A percentile compares a stretch with the other conserved stretches of the same genome.
Evolutionary conservation across 1,140 invertebrate species (phyloP).

Genomic region (Drosophila lini): DNA sequence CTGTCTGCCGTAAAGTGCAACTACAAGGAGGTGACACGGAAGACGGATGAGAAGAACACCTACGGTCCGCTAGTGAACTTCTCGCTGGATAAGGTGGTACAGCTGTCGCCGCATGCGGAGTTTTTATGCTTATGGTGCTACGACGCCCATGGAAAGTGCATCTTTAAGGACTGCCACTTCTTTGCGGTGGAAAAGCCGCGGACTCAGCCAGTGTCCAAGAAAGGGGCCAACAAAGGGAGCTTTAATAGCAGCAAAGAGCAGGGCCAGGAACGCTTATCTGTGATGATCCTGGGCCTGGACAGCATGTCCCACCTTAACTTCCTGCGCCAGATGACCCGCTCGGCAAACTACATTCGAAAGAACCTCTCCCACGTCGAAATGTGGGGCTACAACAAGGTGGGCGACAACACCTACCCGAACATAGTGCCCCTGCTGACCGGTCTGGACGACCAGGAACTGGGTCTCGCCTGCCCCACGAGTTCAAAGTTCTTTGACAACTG

Average conservation of each 20-base stretch:
- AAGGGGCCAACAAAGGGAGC: not conserved
- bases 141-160: constrained; percentile 66
- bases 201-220: not conserved
- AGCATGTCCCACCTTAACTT: constrained; percentile 94
- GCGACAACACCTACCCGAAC: constrained; percentile 94
- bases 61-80: constrained; percentile 81
- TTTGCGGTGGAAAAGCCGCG: constrained; percentile 86
- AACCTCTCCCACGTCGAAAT: constrained; percentile 88
- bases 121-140: constrained; percentile 88
- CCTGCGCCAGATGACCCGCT: constrained; percentile 91
- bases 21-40: constrained; percentile 87
- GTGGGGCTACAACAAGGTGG: constrained; percentile 92
- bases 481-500: constrained; percentile 87
- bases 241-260: constrained; percentile 28
- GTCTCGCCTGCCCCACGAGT: constrained; percentile 86
- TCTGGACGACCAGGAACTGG: constrained; percentile 86
- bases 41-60: constrained; percentile 78
- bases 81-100: constrained; percentile 77
- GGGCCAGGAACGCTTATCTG: constrained; percentile 76
- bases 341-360: constrained; percentile 86
- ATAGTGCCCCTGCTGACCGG: constrained; percentile 90
- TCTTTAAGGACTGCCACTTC: constrained; percentile 89
- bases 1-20: constrained; percentile 86
- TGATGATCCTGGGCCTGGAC: constrained; percentile 94
- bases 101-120: constrained; percentile 85